Evolutionary conservation across 2,888 invertebrate species (phyloP), one percentile per base, ranked within the genome.

Genomic region (Carcina quercana): DNA sequence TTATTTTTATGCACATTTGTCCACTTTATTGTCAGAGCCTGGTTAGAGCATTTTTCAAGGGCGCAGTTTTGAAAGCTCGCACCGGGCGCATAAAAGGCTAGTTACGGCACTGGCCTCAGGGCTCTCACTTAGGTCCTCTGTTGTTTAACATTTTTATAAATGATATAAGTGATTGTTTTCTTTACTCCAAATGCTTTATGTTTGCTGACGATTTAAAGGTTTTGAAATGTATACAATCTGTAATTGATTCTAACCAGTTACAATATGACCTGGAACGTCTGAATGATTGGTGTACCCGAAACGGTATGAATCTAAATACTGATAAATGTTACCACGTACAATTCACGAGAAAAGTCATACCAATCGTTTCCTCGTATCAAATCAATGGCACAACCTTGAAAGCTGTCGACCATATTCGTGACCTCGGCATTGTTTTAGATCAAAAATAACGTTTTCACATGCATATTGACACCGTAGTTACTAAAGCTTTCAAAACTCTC

Each of bases 11-110:
- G 25, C 25, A 25, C 12, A 25, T 25, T 28, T 28, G 28, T 28
- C 28, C 28, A 14, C 12, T 28, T 28, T 28, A 28, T 28, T 28
- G 5, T 28, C 28, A 28, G 28, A 28, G 28, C 28, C 28, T 17
- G 19, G 28, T 28, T 17, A 28, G 28, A 25, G 25, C 25, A 25
- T 25, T 25, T 25, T 25, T 25, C 25, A 25, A 10, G 25, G 25
- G 25, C 25, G 25, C 25, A 25, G 25, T 25, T 25, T 25, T 25
- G 25, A 25, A 25, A 25, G 25, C 25, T 25, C 25, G 13, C 25
- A 25, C 25, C 25, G 13, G 25, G 25, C 10, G 25, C 25, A 25
- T 25, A 25, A 13, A 25, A 25, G 25, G 25, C 25, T 25, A 25
- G 25, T 25, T 25, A 25, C 25, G 25, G 25, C 25, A 25, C 25